phyloP scores from a whole-genome alignment of 2,113 vertebrate species.

The Nasalis larvatus region DNA sequence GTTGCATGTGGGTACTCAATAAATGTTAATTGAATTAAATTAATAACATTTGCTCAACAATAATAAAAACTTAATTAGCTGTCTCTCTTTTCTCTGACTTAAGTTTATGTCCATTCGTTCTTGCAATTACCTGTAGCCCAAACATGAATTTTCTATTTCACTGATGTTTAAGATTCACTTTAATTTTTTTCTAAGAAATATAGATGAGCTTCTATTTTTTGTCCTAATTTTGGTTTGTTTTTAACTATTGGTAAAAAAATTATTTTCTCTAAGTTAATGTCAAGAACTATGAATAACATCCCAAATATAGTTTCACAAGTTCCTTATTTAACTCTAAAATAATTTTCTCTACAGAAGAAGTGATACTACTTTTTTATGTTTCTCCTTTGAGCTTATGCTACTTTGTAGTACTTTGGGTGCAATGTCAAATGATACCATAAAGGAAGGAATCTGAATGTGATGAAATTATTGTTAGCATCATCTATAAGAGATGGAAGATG shows the following conservation, averaged over 20 bases:
- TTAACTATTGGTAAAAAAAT: constrained; percentile 52
- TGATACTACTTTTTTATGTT: constrained; percentile 59
- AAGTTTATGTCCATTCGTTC: constrained; percentile 63
- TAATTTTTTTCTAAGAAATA: constrained; percentile 54
- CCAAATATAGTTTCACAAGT: constrained; percentile 74
- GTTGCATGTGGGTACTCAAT: constrained; percentile 62
- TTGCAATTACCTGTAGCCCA: constrained; percentile 54
- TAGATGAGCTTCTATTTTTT: constrained; percentile 64
- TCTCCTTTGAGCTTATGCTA: constrained; percentile 68
- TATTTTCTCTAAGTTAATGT: constrained; percentile 71
- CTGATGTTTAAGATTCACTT: constrained; percentile 43
- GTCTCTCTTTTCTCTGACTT: constrained; percentile 67
- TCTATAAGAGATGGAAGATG: constrained; percentile 66
- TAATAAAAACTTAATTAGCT: constrained; percentile 79
- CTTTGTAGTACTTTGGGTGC: constrained; percentile 67
- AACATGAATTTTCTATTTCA: constrained; percentile 68
- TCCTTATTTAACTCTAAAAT: constrained; percentile 75
- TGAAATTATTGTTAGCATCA: constrained; percentile 54
- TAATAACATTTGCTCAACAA: constrained; percentile 71
- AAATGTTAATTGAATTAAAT: constrained; percentile 78
- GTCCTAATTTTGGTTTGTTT: constrained; percentile 47
- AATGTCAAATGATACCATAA: constrained; percentile 66
- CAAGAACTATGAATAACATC: constrained; percentile 74
- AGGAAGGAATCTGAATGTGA: constrained; percentile 55
- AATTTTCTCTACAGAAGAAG: constrained; percentile 60